Evolutionary conservation across 30 jellyfish, hydroid and myxozoan genomes (phyloP).

Genomic region (Turritopsis dohrnii): DNA sequence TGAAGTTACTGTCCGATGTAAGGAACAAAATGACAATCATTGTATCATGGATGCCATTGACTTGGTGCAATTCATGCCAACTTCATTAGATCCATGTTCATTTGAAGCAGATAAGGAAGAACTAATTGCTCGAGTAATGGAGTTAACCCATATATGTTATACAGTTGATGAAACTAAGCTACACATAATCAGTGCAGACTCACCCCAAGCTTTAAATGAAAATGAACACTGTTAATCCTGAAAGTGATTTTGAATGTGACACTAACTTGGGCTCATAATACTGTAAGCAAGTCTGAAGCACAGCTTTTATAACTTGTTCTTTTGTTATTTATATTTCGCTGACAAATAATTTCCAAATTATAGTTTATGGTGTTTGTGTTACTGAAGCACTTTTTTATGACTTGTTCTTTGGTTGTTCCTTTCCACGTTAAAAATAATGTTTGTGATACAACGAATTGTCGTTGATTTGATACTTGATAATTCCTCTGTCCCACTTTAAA

Average conservation of each 20-base stretch:
- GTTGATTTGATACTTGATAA: background rate
- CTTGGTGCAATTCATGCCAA: conserved; percentile 9
- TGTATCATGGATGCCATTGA: background rate
- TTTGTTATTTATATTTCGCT: background rate
- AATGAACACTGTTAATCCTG: background rate
- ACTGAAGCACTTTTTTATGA: background rate
- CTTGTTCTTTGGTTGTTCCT: background rate
- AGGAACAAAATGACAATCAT: background rate
- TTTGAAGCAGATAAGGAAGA: conserved; percentile 11
- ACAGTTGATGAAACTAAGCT: background rate
- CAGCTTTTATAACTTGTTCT: background rate
- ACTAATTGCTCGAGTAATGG: conserved; percentile 15
- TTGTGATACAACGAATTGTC: background rate
- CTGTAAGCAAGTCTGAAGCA: background rate
- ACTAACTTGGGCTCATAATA: background rate
- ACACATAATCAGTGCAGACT: background rate
- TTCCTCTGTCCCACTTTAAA: background rate
- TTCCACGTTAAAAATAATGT: background rate
- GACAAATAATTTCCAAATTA: background rate
- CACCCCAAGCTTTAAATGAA: background rate
- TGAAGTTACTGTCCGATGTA: conserved; percentile 10
- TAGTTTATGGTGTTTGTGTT: background rate
- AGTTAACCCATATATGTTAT: background rate
- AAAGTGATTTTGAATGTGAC: background rate
- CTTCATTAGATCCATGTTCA: conserved; percentile 7